These are phyloP conservation scores for Holotrichia oblita DNA, from an alignment of 1,140 invertebrate genomes.

Conservation along the genomic window DNA sequence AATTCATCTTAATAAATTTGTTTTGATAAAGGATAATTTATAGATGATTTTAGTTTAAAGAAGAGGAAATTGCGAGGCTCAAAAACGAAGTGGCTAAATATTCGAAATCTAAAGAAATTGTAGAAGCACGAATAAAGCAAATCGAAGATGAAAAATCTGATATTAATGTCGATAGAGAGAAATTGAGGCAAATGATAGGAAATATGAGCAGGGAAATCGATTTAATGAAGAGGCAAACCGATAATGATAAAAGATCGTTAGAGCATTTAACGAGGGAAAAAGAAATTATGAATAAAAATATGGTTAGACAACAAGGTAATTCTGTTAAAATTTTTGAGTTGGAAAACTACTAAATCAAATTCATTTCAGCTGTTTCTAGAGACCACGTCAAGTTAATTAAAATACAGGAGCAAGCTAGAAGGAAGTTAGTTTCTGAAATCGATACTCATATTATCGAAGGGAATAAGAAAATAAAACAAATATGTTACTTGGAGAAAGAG, in stretches of 20 bases:
- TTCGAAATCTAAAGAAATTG: conserved; percentile 50
- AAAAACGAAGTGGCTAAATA: conserved; percentile 54
- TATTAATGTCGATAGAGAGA: conserved; percentile 60
- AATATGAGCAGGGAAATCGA: conserved; percentile 65
- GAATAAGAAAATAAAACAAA: conserved; percentile 65
- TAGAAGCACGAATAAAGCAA: conserved; percentile 54
- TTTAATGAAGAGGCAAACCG: conserved; percentile 62
- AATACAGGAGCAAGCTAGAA: conserved; percentile 61
- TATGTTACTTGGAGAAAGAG: conserved; percentile 69
- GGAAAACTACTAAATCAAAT: not conserved
- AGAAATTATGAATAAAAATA: conserved; percentile 66
- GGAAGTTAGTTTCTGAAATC: conserved; percentile 68
- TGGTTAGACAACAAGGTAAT: conserved; percentile 64
- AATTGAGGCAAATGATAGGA: conserved; percentile 61
- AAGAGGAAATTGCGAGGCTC: conserved; percentile 51
- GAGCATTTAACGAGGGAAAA: conserved; percentile 67
- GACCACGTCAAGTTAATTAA: conserved; percentile 57
- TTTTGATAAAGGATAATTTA: conserved; percentile 13
- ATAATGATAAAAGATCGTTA: conserved; percentile 62
- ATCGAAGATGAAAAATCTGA: too few species aligned
- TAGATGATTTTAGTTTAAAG: conserved; percentile 40
- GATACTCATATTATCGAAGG: conserved; percentile 65
- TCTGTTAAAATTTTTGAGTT: not conserved
- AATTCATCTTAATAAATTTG: not conserved
- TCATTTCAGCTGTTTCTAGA: conserved; percentile 50